Percentiles rank a stretch among this genome's conserved stretches.
phyloP scores from a whole-genome alignment of 2,113 vertebrate genomes.

The Piaya cayana region DNA sequence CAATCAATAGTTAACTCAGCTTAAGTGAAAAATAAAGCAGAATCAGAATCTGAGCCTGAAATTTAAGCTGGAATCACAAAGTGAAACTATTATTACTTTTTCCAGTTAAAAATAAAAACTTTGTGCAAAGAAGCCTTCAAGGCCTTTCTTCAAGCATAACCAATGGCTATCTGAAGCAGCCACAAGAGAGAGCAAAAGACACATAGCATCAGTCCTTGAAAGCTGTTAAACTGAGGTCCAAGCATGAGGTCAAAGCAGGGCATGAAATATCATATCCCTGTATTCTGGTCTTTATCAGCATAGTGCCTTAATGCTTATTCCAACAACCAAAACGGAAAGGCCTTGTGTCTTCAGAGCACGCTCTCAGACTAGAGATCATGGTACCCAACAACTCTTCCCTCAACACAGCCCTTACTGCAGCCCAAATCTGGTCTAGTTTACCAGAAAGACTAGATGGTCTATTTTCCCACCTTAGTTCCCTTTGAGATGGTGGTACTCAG shows the following conservation, averaged over 20 bases:
- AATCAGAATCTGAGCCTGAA: background rate
- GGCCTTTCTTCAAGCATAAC: background rate
- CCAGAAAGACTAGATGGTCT: background rate
- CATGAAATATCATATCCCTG: fast-evolving
- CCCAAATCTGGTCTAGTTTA: background rate
- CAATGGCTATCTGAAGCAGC: background rate
- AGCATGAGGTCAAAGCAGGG: background rate
- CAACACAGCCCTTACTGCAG: fast-evolving
- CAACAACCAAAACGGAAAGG: background rate
- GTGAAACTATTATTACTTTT: background rate
- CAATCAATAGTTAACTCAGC: background rate
- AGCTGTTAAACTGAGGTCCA: background rate
- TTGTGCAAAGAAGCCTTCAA: background rate
- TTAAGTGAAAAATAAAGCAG: background rate
- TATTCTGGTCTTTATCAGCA: background rate
- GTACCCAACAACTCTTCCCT: background rate
- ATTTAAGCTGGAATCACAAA: background rate
- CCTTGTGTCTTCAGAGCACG: background rate
- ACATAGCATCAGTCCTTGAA: background rate
- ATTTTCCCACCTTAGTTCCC: background rate
- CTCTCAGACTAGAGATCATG: fast-evolving
- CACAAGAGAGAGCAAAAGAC: background rate
- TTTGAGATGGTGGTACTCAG: fast-evolving
- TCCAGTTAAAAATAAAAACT: background rate
- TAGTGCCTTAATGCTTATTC: background rate